These are phyloP conservation scores for Gisinianus flammeolus DNA, from an alignment of 2,888 invertebrate genomes.

Conservation along the genomic window DNA sequence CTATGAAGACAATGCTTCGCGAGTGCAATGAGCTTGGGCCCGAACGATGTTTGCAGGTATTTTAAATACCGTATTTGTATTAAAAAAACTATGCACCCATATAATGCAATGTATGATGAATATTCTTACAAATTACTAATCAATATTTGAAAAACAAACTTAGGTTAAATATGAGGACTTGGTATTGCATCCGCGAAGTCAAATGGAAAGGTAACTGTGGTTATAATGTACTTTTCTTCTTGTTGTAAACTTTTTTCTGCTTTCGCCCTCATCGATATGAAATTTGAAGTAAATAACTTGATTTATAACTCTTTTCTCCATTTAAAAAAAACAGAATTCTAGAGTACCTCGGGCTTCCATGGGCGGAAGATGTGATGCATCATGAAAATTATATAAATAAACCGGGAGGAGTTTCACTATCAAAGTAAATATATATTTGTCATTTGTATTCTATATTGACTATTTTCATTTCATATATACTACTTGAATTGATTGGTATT, in stretches of 20 bases:
- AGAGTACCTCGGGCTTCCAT: slow-evolving; percentile 86
- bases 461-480: background rate
- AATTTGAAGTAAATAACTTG: too few species aligned
- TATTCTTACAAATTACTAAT: background rate
- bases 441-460: background rate
- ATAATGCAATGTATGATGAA: background rate
- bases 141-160: background rate
- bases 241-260: too few species aligned
- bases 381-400: slow-evolving; percentile 97
- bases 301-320: too few species aligned
- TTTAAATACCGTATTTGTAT: background rate
- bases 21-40: slow-evolving; percentile 87
- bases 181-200: slow-evolving; percentile 88
- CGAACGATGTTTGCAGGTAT: too few species aligned
- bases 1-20: slow-evolving; percentile 90
- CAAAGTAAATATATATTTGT: slow-evolving; percentile 74
- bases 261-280: too few species aligned
- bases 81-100: background rate
- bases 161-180: slow-evolving; percentile 95
- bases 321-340: too few species aligned
- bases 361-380: slow-evolving; percentile 95
- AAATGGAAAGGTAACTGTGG: too few species aligned
- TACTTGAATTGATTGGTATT: background rate
- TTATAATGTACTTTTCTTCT: too few species aligned
- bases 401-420: slow-evolving; percentile 90